Conservation (phyloP, 2,888 invertebrate genomes). For the Oligia latruncula region DNA sequence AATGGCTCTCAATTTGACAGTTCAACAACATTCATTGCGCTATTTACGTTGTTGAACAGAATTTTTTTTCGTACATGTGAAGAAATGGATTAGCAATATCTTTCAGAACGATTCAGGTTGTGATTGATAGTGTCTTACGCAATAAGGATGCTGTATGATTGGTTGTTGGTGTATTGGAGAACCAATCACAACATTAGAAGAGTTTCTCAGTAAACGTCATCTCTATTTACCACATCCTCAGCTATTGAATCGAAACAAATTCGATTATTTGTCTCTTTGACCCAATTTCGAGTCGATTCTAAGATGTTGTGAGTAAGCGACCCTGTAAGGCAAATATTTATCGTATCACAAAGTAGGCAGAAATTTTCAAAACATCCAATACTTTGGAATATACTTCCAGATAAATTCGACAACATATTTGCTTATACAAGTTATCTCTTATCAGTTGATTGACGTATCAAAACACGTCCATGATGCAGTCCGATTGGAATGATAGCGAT, state of each 20-base stretch:
- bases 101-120: not conserved
- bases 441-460: conserved; percentile 72
- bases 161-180: not conserved
- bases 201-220: not conserved
- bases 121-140: not conserved
- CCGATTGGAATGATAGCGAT: conserved; percentile 29
- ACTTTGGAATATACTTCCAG: conserved; percentile 35
- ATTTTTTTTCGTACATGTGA: not conserved
- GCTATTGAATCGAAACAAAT: not conserved
- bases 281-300: not conserved
- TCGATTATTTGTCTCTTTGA: not conserved
- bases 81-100: not conserved
- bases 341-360: not conserved
- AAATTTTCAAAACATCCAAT: conserved; percentile 29
- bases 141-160: not conserved
- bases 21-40: not conserved
- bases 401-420: conserved; percentile 59
- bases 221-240: not conserved
- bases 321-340: not conserved
- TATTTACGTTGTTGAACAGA: not conserved
- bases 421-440: conserved; percentile 58
- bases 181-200: not conserved
- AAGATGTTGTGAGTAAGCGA: not conserved
- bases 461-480: conserved; percentile 34
- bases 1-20: no score